Evolutionary conservation across 2,888 invertebrate genomes (phyloP).

Genomic region (Agrilus mali): DNA sequence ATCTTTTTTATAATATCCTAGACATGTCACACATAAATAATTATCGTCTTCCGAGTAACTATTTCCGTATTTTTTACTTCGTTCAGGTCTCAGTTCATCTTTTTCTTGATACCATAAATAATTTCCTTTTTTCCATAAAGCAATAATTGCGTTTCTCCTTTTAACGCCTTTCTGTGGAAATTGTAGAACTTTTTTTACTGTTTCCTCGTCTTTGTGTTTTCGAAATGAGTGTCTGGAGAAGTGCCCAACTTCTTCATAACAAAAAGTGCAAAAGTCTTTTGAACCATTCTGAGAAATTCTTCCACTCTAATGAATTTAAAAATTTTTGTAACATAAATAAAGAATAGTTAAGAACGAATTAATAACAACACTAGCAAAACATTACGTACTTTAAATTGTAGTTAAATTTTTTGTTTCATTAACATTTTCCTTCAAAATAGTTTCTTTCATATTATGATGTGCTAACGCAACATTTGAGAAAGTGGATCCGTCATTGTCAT

Average conservation of each 20-base stretch:
- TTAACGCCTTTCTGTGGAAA: constrained; percentile 2
- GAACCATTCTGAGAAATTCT: too few species aligned
- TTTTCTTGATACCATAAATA: constrained; percentile 3
- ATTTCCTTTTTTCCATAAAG: constrained; percentile 5
- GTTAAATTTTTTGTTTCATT: too few species aligned
- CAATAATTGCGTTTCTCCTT: constrained; percentile 1
- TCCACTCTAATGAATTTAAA: too few species aligned
- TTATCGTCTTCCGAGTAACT: not conserved
- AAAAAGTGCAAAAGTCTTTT: constrained; percentile 5
- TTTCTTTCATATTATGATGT: too few species aligned
- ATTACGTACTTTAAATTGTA: too few species aligned
- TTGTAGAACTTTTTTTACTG: constrained; percentile 1
- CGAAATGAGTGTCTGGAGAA: constrained; percentile 3
- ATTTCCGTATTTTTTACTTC: not conserved
- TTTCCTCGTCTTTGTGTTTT: constrained; percentile 4
- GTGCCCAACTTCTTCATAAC: constrained; percentile 4
- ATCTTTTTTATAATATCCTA: constrained; percentile 7
- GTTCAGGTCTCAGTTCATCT: not conserved
- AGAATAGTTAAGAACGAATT: too few species aligned
- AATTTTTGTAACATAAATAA: too few species aligned
- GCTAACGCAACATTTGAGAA: too few species aligned
- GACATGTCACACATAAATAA: constrained; percentile 2
- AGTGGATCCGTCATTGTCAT: too few species aligned
- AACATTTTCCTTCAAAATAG: too few species aligned
- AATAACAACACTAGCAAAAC: too few species aligned